Conservation (phyloP, 2,888 invertebrate genomes). For the Himalopsyche anomala region DNA sequence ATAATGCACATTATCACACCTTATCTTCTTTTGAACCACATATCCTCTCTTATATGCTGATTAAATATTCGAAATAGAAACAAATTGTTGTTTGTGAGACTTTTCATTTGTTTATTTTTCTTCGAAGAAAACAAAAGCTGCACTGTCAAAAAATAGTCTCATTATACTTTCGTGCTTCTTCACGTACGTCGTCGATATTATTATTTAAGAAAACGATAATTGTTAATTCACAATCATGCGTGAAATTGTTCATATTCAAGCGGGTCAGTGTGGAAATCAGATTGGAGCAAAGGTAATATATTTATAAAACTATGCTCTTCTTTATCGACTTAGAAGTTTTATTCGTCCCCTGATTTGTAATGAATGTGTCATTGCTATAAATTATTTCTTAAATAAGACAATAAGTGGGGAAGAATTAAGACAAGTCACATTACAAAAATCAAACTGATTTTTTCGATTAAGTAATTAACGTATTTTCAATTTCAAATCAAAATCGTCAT, state of each 20-base stretch:
- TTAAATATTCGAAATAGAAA: not conserved
- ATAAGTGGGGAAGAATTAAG: no score
- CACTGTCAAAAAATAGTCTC: not conserved
- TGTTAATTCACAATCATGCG: not conserved
- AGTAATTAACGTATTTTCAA: no score
- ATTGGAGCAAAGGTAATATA: not conserved
- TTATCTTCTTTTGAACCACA: not conserved
- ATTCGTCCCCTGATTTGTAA: no score
- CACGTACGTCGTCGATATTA: not conserved
- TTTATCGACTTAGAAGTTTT: no score
- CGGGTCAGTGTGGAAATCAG: slow-evolving; percentile 23
- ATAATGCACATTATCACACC: not conserved
- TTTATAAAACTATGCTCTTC: not conserved
- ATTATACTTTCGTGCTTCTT: slow-evolving; percentile 7
- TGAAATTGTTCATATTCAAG: slow-evolving; percentile 20
- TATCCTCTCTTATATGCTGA: not conserved
- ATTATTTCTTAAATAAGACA: no score
- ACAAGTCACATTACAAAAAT: no score
- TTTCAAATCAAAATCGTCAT: no score
- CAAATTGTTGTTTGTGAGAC: not conserved
- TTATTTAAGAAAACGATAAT: not conserved
- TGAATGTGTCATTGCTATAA: no score
- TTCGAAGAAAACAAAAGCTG: not conserved
- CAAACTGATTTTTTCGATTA: no score
- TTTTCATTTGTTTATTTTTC: not conserved